These are phyloP conservation scores for Coturnix japonica DNA, from an alignment of 2,113 vertebrate species.

Conservation along the genomic window DNA sequence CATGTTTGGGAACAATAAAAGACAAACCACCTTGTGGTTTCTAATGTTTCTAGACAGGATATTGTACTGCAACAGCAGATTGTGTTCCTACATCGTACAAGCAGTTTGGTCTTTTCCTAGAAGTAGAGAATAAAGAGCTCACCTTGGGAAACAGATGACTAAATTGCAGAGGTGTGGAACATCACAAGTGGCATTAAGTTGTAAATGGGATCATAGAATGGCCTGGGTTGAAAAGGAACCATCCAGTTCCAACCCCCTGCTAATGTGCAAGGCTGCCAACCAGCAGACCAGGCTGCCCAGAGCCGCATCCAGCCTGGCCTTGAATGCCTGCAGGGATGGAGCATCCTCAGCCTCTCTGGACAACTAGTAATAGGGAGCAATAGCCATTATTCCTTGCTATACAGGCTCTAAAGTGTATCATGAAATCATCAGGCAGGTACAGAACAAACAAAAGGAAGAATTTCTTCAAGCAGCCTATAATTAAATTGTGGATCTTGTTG, in stretches of 20 bases:
- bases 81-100: not conserved
- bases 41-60: not conserved
- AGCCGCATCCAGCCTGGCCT: too few species aligned
- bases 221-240: too few species aligned
- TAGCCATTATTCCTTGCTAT: not conserved
- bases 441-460: not conserved
- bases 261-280: too few species aligned
- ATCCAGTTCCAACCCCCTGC: too few species aligned
- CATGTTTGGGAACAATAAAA: not conserved
- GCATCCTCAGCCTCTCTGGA: too few species aligned
- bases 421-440: not conserved
- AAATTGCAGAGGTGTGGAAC: not conserved
- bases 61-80: not conserved
- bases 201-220: not conserved
- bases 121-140: not conserved
- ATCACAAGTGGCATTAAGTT: not conserved
- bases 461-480: not conserved
- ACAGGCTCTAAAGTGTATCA: not conserved
- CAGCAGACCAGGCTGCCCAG: too few species aligned
- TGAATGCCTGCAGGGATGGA: too few species aligned
- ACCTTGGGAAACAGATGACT: not conserved
- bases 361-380: not conserved
- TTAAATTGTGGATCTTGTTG: not conserved
- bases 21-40: not conserved
- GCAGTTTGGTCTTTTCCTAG: not conserved